Evolutionary conservation across 2,797 vertebrate species (phyloP).

Genomic region (Heliangelus exortis): DNA sequence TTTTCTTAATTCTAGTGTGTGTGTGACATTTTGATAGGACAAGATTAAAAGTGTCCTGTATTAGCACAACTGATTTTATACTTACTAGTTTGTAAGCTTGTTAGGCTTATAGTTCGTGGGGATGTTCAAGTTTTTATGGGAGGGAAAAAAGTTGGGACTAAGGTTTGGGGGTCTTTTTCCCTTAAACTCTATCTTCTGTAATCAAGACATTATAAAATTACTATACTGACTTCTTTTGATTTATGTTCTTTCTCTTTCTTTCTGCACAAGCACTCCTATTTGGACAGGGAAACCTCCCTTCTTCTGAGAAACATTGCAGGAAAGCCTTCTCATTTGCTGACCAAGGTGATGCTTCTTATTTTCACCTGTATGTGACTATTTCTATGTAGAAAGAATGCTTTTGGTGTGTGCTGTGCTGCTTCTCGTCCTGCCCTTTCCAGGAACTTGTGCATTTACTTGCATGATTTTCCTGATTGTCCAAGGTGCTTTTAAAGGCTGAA

Average conservation of each 20-base stretch:
- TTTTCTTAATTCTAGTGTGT: not conserved
- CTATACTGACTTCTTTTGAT: constrained; percentile 84
- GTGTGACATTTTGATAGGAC: not conserved
- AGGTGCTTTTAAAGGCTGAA: not conserved
- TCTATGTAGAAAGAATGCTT: constrained; percentile 71
- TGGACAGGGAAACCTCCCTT: constrained; percentile 99
- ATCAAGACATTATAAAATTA: constrained; percentile 66
- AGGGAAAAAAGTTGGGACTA: not conserved
- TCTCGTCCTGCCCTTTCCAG: constrained; percentile 10
- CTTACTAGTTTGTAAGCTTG: too few relatives aligned
- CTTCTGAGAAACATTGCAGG: constrained; percentile 99
- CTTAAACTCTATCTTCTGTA: constrained; percentile 55
- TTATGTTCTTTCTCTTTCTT: constrained; percentile 81
- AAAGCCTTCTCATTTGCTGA: constrained; percentile 99
- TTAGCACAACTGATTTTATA: not conserved
- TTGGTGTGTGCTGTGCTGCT: constrained; percentile 29
- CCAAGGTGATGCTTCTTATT: constrained; percentile 92
- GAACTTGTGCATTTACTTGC: constrained; percentile 4
- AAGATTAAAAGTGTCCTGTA: not conserved
- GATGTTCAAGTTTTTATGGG: not conserved
- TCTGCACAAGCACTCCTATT: constrained; percentile 97
- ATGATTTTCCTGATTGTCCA: constrained; percentile 16
- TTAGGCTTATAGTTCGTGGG: not conserved
- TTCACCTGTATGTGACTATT: constrained; percentile 77
- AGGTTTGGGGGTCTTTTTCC: not conserved